Base-by-base conservation (phyloP, 1,140 invertebrate species). In the Drosophila azteca region DNA sequence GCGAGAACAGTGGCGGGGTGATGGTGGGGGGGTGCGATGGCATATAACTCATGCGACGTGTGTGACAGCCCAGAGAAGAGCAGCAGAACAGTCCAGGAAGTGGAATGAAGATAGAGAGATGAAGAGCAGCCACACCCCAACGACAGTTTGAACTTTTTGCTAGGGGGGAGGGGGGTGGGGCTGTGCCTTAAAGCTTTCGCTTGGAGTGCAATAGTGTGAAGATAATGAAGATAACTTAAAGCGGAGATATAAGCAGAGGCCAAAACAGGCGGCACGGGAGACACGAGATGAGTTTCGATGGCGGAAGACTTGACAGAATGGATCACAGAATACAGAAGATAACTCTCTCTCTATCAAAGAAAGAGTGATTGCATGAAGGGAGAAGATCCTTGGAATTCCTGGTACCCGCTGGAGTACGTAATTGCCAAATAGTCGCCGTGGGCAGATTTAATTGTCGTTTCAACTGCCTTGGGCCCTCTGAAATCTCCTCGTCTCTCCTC, bases 31-130 rank as follows among this genome's bases (percentile, higher is more conserved):
- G 41, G 17, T 48, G 41, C n/a, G n/a, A n/a, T n/a, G 55, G 65
- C 64, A 74, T 52, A 74, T 74, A 77, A 77, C 71, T 74, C 71
- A 77, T 77, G 49, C 75, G 71, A 77, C 75, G 71, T 69, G 75
- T 77, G 75, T 77, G 70, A 77, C 75, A 74, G 75, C 70, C 17
- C 6, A 45, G 26, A n/a, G 51, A 20, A 35, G 53, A 31, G 31
- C 31, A 44, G 26, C 20, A 24, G 13, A 41, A 55, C 31, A 55
- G 35, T 5, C 35, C 35, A 39, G 35, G 11, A 39, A 39, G 1
- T 11, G 11, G 11, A 13, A 11, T 13, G 35, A 13, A 43, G 15
- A 43, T 20, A 43, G 20, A 55, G 22, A 17, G 53, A 55, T 22
- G 24, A 15, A 44, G 39, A 41, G 17, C 13, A 5, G 39, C 3